These are phyloP conservation scores for Forbesichthys agassizii DNA, from an alignment of 2,113 vertebrate species.

Conservation along the genomic window DNA sequence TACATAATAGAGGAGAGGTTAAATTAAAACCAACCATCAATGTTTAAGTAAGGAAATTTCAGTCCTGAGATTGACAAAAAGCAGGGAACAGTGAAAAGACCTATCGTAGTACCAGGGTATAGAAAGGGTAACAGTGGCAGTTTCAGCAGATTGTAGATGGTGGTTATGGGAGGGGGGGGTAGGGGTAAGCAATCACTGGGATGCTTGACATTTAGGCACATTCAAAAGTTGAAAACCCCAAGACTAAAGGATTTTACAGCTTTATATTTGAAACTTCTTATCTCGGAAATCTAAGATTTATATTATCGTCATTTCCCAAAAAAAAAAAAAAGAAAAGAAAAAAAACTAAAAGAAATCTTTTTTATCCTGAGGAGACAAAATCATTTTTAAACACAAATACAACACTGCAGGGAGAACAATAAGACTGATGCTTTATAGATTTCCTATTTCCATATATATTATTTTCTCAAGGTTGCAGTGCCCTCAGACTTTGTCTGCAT, in stretches of 20 bases:
- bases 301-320: constrained; percentile 47
- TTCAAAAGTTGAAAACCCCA: constrained; percentile 72
- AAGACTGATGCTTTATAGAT: constrained; percentile 76
- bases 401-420: constrained; percentile 78
- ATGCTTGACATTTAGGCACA: constrained; percentile 74
- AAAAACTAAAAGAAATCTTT: constrained; percentile 55
- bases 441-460: constrained; percentile 81
- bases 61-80: constrained; percentile 79
- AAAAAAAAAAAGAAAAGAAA: constrained; percentile 33
- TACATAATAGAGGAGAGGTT: constrained; percentile 70
- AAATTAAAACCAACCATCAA: constrained; percentile 73
- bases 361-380: constrained; percentile 81
- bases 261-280: constrained; percentile 72
- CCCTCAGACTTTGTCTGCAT: constrained; percentile 71
- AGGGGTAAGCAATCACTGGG: constrained; percentile 71
- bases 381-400: constrained; percentile 77
- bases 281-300: constrained; percentile 66
- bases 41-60: constrained; percentile 73
- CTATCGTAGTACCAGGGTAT: constrained; percentile 57
- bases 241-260: constrained; percentile 73
- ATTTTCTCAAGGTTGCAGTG: constrained; percentile 77
- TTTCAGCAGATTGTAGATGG: constrained; percentile 72
- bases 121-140: constrained; percentile 54
- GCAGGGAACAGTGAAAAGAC: constrained; percentile 66
- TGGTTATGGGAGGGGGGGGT: constrained; percentile 54